A percentile compares a stretch with the other conserved stretches of the same genome.
These are phyloP conservation scores for Nomada ruficornis DNA, from an alignment of 2,888 invertebrate genomes.

Conservation along the genomic window DNA sequence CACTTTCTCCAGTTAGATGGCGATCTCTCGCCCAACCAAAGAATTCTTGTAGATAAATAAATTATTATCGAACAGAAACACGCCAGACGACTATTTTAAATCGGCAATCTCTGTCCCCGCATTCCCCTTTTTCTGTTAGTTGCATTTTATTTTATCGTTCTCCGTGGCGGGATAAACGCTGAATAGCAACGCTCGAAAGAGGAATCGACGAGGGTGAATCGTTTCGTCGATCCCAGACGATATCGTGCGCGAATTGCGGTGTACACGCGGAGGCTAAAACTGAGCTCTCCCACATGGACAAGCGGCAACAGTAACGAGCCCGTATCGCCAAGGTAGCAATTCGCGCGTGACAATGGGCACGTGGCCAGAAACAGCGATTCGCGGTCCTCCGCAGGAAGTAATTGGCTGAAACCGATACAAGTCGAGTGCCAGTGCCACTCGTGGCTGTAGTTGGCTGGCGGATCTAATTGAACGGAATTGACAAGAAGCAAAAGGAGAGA, in stretches of 20 bases:
- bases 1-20: conserved; percentile 48
- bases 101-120: too few species aligned
- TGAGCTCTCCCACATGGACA: neutral
- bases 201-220: neutral
- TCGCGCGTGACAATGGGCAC: conserved; percentile 69
- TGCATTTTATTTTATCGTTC: too few species aligned
- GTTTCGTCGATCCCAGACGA: neutral
- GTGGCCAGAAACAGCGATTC: conserved; percentile 63
- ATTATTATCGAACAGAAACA: conserved; percentile 68
- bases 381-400: conserved; percentile 64
- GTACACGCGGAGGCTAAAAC: neutral
- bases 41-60: conserved; percentile 76
- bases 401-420: conserved; percentile 80
- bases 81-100: conserved; percentile 9
- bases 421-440: conserved; percentile 69
- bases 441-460: conserved; percentile 63
- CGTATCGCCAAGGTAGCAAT: conserved; percentile 18
- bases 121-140: too few species aligned
- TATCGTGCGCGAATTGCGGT: neutral
- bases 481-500: conserved; percentile 44
- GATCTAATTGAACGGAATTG: conserved; percentile 72
- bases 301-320: conserved; percentile 41
- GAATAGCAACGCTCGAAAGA: neutral
- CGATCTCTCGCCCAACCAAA: conserved; percentile 46
- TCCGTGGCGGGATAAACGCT: too few species aligned